Conservation (phyloP, 1,140 invertebrate genomes). For the Cotesia chilonis region DNA sequence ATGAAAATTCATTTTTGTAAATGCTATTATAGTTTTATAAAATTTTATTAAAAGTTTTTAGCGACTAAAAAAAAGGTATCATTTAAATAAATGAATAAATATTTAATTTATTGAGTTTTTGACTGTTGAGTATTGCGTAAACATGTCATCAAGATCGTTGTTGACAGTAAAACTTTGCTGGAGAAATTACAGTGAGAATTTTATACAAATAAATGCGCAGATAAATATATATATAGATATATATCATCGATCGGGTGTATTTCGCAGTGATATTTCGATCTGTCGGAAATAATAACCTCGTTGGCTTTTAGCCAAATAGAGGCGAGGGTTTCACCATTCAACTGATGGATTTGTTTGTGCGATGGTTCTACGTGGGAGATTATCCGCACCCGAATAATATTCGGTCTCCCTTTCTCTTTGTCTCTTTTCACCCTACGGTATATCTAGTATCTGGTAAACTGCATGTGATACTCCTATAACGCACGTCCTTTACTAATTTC, state of each 20-base stretch:
- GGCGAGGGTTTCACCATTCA: slow-evolving; percentile 36
- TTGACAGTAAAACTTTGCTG: too few species aligned
- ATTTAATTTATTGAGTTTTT: too few species aligned
- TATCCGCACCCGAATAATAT: slow-evolving; percentile 37
- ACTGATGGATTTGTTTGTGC: slow-evolving; percentile 53
- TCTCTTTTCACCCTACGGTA: not conserved
- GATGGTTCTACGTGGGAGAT: slow-evolving; percentile 46
- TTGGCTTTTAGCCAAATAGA: slow-evolving; percentile 54
- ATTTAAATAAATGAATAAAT: too few species aligned
- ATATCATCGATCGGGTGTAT: not conserved
- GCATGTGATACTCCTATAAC: not conserved
- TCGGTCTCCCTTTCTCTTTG: not conserved
- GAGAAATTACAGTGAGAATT: not conserved
- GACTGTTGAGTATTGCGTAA: too few species aligned
- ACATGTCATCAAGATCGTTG: too few species aligned
- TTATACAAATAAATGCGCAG: not conserved
- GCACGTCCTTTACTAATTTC: slow-evolving; percentile 6
- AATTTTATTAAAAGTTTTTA: too few species aligned
- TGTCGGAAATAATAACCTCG: slow-evolving; percentile 52
- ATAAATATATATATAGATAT: not conserved
- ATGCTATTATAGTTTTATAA: too few species aligned
- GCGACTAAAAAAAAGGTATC: too few species aligned
- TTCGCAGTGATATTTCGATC: slow-evolving; percentile 43
- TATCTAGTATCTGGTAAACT: too few species aligned
- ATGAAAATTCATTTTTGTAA: too few species aligned